Base-by-base conservation (phyloP, 2,797 vertebrate genomes). In the Heterohyrax brucei region DNA sequence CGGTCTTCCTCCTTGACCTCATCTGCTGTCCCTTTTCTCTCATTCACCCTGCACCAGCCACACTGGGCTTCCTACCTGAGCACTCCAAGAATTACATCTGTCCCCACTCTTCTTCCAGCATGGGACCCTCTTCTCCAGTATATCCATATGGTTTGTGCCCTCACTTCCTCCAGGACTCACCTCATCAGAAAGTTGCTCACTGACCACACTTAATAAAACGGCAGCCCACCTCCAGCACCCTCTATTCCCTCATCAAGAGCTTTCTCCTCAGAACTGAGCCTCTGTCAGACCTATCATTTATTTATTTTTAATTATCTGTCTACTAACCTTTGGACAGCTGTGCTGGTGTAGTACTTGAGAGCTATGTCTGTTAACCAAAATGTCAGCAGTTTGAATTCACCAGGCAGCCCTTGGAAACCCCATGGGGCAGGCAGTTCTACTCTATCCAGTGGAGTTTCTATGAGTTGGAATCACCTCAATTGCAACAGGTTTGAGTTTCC, bases 211-310 rank as follows among this genome's bases (percentile, higher is more conserved):
- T 61, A 61, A 66, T 59, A 79, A 93, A 59, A 73, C 3, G 44
- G 82, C 14, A 14, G 7, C n/a, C 12, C 24, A 7, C 3, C 14
- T 30, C 21, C 18, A 1, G 44, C 18, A 62, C 24, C 62, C 28
- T 86, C 77, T 88, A 0, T 76, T 85, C 75, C 46, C 61, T 85
- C 56, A 21, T 46, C 21, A 10, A 12, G 64, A 64, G 5, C 87
- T 92, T 79, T 77, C 70, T 64, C 91, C 77, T 95, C 18, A 73
- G 48, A 73, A 59, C 21, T n/a, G 80, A 44, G 39, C 28, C 5
- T 62, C 61, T 50, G 61, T 62, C 61, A 59, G 61, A 61, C 26
- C 61, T 89, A n/a, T 19, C 30, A 39, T 18, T 85, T 66, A 22
- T 5, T n/a, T 59, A 66, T 28, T 83, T 21, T 85, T 89, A 77